A percentile compares a stretch with the other conserved stretches of the same genome.
phyloP scores from a whole-genome alignment of 2,888 invertebrate genomes.

The Morpho helenor region DNA sequence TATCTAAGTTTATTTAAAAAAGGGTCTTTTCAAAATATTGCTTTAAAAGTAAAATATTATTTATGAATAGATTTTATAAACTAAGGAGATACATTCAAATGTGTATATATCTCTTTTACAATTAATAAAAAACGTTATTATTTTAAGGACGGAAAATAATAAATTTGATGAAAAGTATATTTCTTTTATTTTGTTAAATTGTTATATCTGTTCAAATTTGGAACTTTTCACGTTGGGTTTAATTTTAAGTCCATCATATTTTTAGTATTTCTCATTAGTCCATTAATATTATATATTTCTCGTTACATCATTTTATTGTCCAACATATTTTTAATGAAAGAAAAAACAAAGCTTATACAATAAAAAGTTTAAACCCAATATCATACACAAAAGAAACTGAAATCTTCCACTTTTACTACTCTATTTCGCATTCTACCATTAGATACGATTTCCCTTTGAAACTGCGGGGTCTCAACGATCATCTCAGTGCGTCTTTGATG shows the following conservation, averaged over 20 bases:
- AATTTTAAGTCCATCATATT: too few relatives aligned
- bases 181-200: background rate
- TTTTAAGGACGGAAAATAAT: too few relatives aligned
- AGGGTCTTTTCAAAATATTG: constrained; percentile 1
- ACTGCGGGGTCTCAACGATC: background rate
- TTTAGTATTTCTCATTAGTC: too few relatives aligned
- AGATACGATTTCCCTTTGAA: background rate
- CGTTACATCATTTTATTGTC: too few relatives aligned
- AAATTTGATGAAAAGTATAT: background rate
- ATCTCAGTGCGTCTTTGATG: constrained; percentile 5
- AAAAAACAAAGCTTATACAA: background rate
- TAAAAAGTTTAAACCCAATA: too few relatives aligned
- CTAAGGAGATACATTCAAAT: too few relatives aligned
- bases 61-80: too few relatives aligned
- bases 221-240: too few relatives aligned
- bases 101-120: background rate
- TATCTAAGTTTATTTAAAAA: background rate
- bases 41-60: background rate
- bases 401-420: background rate
- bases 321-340: background rate
- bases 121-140: too few relatives aligned
- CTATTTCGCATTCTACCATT: constrained; percentile 1
- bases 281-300: background rate
- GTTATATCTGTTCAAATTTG: too few relatives aligned
- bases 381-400: background rate